Evolutionary conservation across 2,888 invertebrate genomes (phyloP).

Genomic region (Drosophila helvetica): DNA sequence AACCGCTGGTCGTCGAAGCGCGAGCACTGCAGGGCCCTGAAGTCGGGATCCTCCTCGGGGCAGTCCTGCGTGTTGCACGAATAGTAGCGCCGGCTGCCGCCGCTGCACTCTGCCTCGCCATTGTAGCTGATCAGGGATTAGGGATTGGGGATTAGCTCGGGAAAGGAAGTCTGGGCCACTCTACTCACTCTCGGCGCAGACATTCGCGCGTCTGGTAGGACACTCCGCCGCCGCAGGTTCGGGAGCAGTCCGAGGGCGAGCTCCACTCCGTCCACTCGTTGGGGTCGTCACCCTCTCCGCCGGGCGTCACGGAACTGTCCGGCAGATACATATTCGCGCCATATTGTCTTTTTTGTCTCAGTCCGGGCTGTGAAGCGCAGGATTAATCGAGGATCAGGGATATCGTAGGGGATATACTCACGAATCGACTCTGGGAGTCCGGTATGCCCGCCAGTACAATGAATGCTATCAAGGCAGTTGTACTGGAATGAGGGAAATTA

Average conservation of each 20-base stretch:
- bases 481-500: conserved; percentile 85
- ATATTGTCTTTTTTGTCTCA: conserved; percentile 90
- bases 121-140: conserved; percentile 85
- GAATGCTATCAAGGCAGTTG: conserved; percentile 86
- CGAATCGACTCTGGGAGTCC: conserved; percentile 86
- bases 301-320: conserved; percentile 89
- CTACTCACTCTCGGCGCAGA: conserved; percentile 86
- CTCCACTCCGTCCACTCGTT: conserved; percentile 93
- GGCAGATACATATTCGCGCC: conserved; percentile 90
- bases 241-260: conserved; percentile 92
- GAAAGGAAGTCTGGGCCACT: too few relatives aligned
- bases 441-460: conserved; percentile 85
- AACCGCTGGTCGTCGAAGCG: conserved; percentile 92
- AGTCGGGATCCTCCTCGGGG: conserved; percentile 90
- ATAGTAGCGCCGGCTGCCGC: conserved; percentile 92
- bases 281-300: conserved; percentile 87
- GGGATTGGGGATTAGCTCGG: background rate
- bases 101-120: conserved; percentile 88
- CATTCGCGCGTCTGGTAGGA: conserved; percentile 93
- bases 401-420: conserved; percentile 84
- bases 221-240: conserved; percentile 97
- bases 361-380: conserved; percentile 85
- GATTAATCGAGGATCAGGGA: background rate
- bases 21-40: conserved; percentile 95
- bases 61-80: conserved; percentile 97